Percentiles rank a stretch among this genome's conserved stretches.
Evolutionary conservation across 2,797 vertebrate species (phyloP).

Genomic region (Tympanoctomys barrerae): DNA sequence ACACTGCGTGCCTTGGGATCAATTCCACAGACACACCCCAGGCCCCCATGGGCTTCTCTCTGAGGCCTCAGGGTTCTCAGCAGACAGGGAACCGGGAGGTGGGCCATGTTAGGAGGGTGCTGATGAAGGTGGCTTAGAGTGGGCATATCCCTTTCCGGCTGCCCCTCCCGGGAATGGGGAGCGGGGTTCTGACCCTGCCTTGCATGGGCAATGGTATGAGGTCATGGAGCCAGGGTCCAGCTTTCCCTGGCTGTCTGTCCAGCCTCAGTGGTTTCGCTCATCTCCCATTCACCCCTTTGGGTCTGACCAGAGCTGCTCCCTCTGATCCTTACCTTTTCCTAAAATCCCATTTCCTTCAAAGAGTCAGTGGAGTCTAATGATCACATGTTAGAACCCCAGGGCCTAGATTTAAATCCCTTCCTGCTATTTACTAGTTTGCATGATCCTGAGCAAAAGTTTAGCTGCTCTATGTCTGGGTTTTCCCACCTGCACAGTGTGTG

Average conservation of each 20-base stretch:
- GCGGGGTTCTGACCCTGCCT: neutral
- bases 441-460: neutral
- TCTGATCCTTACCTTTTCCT: neutral
- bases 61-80: neutral
- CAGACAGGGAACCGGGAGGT: neutral
- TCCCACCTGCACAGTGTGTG: neutral
- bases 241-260: neutral
- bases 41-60: accelerated
- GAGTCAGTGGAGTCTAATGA: neutral
- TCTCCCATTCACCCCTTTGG: neutral
- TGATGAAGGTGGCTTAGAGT: neutral
- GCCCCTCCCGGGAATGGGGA: neutral
- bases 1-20: neutral
- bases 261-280: neutral
- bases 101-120: neutral
- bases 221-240: accelerated
- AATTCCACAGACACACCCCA: accelerated
- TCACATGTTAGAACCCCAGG: neutral
- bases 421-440: neutral
- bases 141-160: accelerated
- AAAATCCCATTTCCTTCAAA: slow-evolving; percentile 4
- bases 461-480: neutral
- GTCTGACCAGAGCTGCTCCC: neutral
- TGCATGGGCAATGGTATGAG: neutral
- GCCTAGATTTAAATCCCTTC: neutral